Base-by-base conservation (phyloP, 2,797 vertebrate species). In the Nannoperca australis region DNA sequence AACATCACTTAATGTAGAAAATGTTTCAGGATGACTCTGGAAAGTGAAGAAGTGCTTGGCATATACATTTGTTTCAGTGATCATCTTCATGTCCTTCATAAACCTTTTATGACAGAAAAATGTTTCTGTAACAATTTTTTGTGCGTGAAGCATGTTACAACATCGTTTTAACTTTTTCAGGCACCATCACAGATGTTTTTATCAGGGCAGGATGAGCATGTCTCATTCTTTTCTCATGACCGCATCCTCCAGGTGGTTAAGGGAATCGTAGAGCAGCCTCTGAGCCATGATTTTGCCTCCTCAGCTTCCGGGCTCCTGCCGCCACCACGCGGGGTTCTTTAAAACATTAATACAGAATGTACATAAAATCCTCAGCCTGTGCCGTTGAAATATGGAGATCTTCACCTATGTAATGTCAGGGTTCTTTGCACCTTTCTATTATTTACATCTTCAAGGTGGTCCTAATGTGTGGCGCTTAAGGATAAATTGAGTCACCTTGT, bases 401-500 rank as follows among this genome's bases (percentile, higher is more conserved):
- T 24, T 62, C 53, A 63, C 75, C 53, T 45, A 32, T 66, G 56
- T 70, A 54, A 81, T 59, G 71, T 77, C 70, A 73, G 36, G 13
- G 30, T 66, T 72, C 56, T 78, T 79, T 83, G 63, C 59, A 40
- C 42, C 27, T 55, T 83, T 87, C 50, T 61, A 70, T 86, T 55
- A 87, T 86, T 85, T 69, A 84, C 78, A 59, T 79, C 63, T 42
- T 85, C 60, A 83, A 78, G 80, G 79, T 76, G 75, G 69, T 78
- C 64, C 34, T 63, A 12, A 12, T 71, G 69, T 82, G 61, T 58
- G 55, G 59, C n/a, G 3, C 72, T 82, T 87, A 59, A 64, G 75
- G 85, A 58, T 76, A 72, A 78, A 86, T 70, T 44, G 67, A 83
- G 76, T 87, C 82, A 81, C 86, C 88, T 90, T 83, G 79, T 78